These are phyloP conservation scores for Campodea augens DNA, from an alignment of 1,140 invertebrate species.

Conservation along the genomic window DNA sequence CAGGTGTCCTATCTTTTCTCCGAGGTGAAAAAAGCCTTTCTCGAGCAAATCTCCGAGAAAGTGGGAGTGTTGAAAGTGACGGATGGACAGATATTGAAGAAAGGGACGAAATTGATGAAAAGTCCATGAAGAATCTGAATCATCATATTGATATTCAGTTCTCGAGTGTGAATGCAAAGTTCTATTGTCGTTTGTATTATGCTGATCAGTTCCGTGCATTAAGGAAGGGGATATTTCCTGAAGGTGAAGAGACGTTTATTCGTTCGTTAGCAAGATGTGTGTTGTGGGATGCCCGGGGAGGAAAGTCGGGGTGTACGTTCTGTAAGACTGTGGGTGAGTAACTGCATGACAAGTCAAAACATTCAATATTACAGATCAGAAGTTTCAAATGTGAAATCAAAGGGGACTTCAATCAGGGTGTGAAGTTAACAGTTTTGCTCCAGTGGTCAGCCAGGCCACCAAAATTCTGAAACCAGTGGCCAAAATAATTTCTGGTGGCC, in stretches of 20 bases:
- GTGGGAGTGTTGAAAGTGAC: not conserved
- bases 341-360: too few species aligned
- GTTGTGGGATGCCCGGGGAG: constrained; percentile 83
- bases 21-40: constrained; percentile 3
- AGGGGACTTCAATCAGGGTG: too few species aligned
- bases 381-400: too few species aligned
- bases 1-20: constrained; percentile 8
- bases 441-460: too few species aligned
- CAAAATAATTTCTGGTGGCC: too few species aligned
- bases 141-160: constrained; percentile 57
- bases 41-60: too few species aligned
- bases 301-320: constrained; percentile 91
- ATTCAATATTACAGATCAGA: too few species aligned
- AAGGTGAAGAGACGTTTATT: constrained; percentile 44
- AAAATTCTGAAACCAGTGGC: too few species aligned
- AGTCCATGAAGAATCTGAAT: not conserved
- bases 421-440: too few species aligned
- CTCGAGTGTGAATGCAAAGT: constrained; percentile 47
- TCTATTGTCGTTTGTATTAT: constrained; percentile 67
- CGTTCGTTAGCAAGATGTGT: constrained; percentile 75
- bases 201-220: constrained; percentile 67
- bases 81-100: not conserved
- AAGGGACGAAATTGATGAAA: too few species aligned
- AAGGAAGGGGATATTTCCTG: constrained; percentile 44
- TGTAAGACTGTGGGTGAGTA: constrained; percentile 91